These are phyloP conservation scores for Desoria tigrina DNA, from an alignment of 2,888 invertebrate genomes.

Conservation along the genomic window DNA sequence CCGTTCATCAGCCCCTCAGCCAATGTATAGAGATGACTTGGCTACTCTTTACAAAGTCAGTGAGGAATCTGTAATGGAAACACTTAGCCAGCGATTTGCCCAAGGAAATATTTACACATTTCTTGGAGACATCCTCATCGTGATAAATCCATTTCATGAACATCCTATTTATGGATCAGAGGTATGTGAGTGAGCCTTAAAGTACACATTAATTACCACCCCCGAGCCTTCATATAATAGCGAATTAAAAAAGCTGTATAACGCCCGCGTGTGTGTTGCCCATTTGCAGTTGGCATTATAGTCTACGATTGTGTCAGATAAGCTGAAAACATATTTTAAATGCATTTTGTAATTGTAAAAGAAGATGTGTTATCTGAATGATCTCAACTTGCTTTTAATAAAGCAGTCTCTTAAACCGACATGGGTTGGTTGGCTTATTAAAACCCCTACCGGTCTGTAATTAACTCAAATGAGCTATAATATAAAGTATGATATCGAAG, in stretches of 20 bases:
- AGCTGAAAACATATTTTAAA: no score
- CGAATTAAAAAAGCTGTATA: no score
- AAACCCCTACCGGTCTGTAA: conserved; percentile 25
- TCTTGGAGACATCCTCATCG: conserved; percentile 76
- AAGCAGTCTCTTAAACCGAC: no score
- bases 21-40: conserved; percentile 79
- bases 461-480: conserved; percentile 26
- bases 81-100: conserved; percentile 68
- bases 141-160: conserved; percentile 76
- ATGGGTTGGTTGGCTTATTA: conserved; percentile 6
- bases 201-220: neutral
- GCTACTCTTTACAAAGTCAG: conserved; percentile 73
- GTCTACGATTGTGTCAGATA: neutral
- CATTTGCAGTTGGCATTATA: conserved; percentile 2
- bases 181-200: conserved; percentile 58
- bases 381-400: no score
- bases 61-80: conserved; percentile 71
- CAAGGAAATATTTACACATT: conserved; percentile 73
- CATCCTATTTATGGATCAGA: conserved; percentile 72
- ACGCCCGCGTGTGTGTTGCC: no score
- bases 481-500: neutral
- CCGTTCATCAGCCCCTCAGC: conserved; percentile 60
- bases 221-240: no score
- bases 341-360: no score
- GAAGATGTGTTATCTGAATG: no score